phyloP scores from a whole-genome alignment of 1,140 invertebrate species.

The Gryon sp. region DNA sequence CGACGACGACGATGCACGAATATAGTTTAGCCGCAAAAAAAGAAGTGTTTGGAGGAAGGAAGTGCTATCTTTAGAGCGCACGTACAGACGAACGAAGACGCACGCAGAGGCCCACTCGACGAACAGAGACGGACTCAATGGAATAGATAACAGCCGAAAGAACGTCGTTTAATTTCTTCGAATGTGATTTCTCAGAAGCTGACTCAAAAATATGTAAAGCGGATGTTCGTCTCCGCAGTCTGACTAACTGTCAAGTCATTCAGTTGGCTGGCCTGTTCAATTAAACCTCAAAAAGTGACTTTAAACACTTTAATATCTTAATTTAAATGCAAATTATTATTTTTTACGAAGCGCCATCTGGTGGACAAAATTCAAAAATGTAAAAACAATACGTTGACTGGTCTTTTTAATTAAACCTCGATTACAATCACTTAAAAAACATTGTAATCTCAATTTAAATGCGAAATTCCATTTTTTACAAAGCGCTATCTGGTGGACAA shows the following conservation, averaged over 20 bases:
- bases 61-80: conserved; percentile 71
- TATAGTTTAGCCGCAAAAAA: conserved; percentile 67
- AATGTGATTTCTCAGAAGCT: conserved; percentile 45
- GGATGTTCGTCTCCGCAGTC: conserved; percentile 37
- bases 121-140: conserved; percentile 42
- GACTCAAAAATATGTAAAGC: conserved; percentile 53
- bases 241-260: too few species aligned
- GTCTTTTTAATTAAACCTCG: too few species aligned
- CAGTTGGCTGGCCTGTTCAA: neutral
- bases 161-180: conserved; percentile 27
- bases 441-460: too few species aligned
- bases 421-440: too few species aligned
- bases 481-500: too few species aligned
- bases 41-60: conserved; percentile 69
- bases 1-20: conserved; percentile 52
- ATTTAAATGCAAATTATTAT: too few species aligned
- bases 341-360: too few species aligned
- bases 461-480: too few species aligned
- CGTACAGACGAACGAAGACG: conserved; percentile 25
- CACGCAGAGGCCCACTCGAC: neutral
- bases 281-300: too few species aligned
- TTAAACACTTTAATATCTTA: too few species aligned
- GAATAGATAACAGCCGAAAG: conserved; percentile 35
- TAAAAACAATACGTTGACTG: too few species aligned
- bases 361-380: too few species aligned